Base-by-base conservation (phyloP, 2,113 vertebrate genomes). In the Seriola dumerili region DNA sequence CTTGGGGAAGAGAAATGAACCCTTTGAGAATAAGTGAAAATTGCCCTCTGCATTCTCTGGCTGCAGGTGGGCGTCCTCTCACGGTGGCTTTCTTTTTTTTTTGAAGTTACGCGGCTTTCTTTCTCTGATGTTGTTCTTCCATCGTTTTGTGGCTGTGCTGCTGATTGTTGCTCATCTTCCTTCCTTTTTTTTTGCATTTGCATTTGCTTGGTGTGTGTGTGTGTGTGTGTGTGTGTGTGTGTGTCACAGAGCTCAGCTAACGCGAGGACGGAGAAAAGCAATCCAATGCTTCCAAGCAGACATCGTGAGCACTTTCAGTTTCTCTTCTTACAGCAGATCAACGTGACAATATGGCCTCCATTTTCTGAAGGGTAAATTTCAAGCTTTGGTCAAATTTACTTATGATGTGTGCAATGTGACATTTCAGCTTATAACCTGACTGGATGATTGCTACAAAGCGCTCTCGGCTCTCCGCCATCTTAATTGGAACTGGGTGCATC, bases 1-100 rank as follows among this genome's bases (percentile, higher is more conserved):
- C 50, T 61, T 21, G 32, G 50, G 42, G 48, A 54, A 58, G 70
- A 80, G 62, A 25, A 81, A 66, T 59, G 38, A 65, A 44, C 21
- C 73, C 61, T 46, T 12, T 1, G 68, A 84, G 76, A 54, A 73
- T 12, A 58, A 65, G 58, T 29, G 38, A 74, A 86, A 85, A 89
- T 72, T 83, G 80, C 36, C 81, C 76, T 69, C 76, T 65, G 77
- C 70, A 34, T 76, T 63, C 44, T 78, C 23, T 19, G 29, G 65
- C 73, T 73, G 52, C 66, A 65, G 85, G 67, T 78, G 78, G 82
- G 36, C 32, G 36, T 81, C 38, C 32, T 72, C 64, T 50, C 0
- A 13, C 61, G 19, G 70, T 80, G 81, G 65, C 57, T 59, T 85
- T 29, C 2, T 29, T 29, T 29, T 29, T 29, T 29, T 87, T 85